A percentile compares a stretch with the other conserved stretches of the same genome.
These are phyloP conservation scores for Mercenaria mercenaria DNA, from an alignment of 1,140 invertebrate genomes.

Conservation along the genomic window DNA sequence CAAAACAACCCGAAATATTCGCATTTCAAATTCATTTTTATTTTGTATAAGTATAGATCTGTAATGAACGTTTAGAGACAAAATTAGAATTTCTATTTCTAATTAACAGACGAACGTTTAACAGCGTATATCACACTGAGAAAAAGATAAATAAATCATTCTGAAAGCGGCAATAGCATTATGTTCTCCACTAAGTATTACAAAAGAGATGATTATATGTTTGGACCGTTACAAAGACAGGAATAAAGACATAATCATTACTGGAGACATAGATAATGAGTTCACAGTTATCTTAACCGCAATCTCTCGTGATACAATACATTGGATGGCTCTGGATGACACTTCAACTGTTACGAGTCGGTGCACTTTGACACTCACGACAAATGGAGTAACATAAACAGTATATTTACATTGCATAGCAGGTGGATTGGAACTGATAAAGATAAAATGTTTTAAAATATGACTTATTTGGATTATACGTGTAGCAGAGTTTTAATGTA, in stretches of 20 bases:
- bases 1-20: no score
- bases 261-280: constrained; percentile 15
- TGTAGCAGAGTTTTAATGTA: no score
- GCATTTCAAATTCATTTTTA: no score
- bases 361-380: not conserved
- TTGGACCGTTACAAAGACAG: not conserved
- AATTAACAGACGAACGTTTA: no score
- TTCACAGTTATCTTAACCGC: not conserved
- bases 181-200: not conserved
- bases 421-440: constrained; percentile 11
- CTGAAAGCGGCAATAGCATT: not conserved
- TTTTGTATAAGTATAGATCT: no score
- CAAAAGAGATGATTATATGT: constrained; percentile 28
- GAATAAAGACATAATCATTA: constrained; percentile 42
- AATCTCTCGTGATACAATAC: constrained; percentile 24
- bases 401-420: not conserved
- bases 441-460: not conserved
- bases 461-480: no score
- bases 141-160: constrained; percentile 32
- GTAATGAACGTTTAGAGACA: no score
- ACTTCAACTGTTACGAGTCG: constrained; percentile 12
- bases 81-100: no score
- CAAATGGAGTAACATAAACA: not conserved
- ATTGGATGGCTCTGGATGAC: not conserved
- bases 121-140: no score